Evolutionary conservation across 2,888 invertebrate species (phyloP).

Genomic region (Malachius bipustulatus): DNA sequence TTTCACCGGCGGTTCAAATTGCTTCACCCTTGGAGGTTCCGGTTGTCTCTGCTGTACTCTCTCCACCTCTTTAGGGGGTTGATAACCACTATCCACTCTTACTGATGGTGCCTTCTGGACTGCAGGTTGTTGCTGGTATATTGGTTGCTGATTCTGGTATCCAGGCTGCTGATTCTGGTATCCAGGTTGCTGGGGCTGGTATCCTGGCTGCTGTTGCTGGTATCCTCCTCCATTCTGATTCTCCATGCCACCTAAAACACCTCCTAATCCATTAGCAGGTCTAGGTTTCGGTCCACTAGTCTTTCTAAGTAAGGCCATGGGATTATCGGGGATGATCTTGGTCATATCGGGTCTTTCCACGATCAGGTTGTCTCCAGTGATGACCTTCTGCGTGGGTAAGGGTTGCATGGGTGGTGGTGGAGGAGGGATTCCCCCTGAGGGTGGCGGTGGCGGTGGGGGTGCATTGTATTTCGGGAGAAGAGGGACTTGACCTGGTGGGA

Average conservation of each 20-base stretch:
- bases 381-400: conserved; percentile 40
- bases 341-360: conserved; percentile 60
- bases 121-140: background rate
- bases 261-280: too few species aligned
- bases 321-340: conserved; percentile 53
- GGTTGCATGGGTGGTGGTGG: conserved; percentile 47
- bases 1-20: conserved; percentile 7
- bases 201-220: conserved; percentile 14
- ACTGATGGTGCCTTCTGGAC: background rate
- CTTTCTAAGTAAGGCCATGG: conserved; percentile 56
- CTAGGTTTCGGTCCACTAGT: conserved; percentile 47
- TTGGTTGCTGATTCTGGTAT: conserved; percentile 26
- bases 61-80: too few species aligned
- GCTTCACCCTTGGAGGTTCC: conserved; percentile 10
- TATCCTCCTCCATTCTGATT: too few species aligned
- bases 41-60: background rate
- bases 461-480: conserved; percentile 27
- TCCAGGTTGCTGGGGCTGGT: conserved; percentile 19
- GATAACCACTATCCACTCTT: background rate
- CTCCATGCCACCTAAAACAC: conserved; percentile 28
- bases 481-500: conserved; percentile 27
- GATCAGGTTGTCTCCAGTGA: conserved; percentile 37
- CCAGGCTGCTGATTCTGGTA: conserved; percentile 26
- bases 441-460: conserved; percentile 42
- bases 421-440: conserved; percentile 37